Evolutionary conservation across 2,113 vertebrate species (phyloP).

Genomic region (Aviceda subcristata): DNA sequence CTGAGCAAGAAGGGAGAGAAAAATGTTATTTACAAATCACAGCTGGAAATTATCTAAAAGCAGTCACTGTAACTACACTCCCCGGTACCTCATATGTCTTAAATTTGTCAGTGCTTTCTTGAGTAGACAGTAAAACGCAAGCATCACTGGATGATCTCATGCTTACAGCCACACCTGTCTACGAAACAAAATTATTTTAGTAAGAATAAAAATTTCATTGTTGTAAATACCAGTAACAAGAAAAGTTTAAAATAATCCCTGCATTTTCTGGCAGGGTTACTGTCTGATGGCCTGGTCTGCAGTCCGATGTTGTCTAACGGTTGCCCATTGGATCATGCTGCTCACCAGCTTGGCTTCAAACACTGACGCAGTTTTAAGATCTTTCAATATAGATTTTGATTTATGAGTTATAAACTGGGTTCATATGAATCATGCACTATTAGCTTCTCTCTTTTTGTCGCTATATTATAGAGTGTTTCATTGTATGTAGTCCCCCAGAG

Average conservation of each 20-base stretch:
- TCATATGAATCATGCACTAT: not conserved
- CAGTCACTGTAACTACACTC: not conserved
- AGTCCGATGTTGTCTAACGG: not conserved
- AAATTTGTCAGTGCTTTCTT: not conserved
- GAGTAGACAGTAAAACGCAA: not conserved
- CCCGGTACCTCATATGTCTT: not conserved
- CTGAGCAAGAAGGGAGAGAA: not conserved
- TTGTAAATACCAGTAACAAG: not conserved
- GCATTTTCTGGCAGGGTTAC: not conserved
- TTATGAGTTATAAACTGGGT: not conserved
- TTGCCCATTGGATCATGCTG: not conserved
- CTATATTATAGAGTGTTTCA: not conserved
- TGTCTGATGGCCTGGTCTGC: not conserved
- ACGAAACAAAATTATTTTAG: not conserved
- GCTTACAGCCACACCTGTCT: not conserved
- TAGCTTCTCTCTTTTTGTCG: not conserved
- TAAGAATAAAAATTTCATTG: not conserved
- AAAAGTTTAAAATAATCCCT: not conserved
- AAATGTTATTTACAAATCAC: slow-evolving; percentile 30
- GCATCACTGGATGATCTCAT: not conserved
- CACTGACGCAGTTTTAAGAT: not conserved
- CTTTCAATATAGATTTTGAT: not conserved
- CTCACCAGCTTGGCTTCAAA: not conserved
- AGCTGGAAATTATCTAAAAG: slow-evolving; percentile 44
- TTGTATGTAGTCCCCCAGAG: not conserved